These are phyloP conservation scores for Beris morrisii DNA, from an alignment of 2,888 invertebrate species.

Conservation along the genomic window DNA sequence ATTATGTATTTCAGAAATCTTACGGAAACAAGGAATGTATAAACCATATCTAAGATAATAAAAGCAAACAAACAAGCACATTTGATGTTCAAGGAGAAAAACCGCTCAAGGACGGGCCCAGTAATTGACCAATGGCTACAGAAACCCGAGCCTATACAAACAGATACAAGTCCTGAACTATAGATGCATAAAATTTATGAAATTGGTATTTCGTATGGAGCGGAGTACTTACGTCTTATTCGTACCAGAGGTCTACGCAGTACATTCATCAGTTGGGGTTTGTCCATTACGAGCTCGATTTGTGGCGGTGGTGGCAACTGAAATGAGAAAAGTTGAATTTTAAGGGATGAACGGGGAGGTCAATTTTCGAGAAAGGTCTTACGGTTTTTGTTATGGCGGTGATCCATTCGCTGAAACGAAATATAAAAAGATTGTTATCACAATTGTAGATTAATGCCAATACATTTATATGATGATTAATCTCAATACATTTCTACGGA, in stretches of 20 bases:
- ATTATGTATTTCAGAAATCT: no score
- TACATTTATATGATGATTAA: no score
- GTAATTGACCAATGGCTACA: no score
- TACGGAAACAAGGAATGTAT: no score
- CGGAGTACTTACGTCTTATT: conserved; percentile 64
- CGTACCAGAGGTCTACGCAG: conserved; percentile 65
- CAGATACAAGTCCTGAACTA: no score
- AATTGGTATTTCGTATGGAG: not conserved
- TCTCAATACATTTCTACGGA: no score
- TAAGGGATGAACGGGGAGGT: conserved; percentile 6
- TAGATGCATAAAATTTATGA: no score
- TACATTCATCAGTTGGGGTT: conserved; percentile 67
- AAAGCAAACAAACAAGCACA: no score
- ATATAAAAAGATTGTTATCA: conserved; percentile 21
- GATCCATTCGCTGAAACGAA: conserved; percentile 71
- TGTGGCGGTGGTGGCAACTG: conserved; percentile 73
- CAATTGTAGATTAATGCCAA: conserved; percentile 10
- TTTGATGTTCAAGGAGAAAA: no score
- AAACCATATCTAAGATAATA: no score
- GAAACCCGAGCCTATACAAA: no score
- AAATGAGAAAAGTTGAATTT: conserved; percentile 39
- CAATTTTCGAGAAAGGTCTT: conserved; percentile 50
- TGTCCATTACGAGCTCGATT: conserved; percentile 72
- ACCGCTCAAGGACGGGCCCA: no score
- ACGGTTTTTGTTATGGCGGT: conserved; percentile 78